Evolutionary conservation across 2,113 vertebrate genomes (phyloP), one percentile per base, ranked within the genome.

Genomic region (Ornithorhynchus anatinus): DNA sequence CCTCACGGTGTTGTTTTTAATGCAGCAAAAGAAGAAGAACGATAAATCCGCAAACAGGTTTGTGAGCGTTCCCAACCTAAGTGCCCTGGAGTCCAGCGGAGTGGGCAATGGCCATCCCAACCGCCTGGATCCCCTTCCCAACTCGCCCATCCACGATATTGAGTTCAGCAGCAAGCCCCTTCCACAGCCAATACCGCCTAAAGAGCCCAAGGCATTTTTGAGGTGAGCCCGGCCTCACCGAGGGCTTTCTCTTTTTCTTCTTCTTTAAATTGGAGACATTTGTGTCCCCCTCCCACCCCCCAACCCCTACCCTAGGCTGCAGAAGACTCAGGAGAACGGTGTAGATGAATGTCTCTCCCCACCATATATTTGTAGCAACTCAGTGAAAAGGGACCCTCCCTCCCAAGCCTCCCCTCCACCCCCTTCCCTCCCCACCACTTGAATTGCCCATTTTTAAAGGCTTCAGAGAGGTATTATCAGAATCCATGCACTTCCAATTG

Each of bases 21-120:
- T 96, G 93, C 98, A 99, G 97, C 98, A 98, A 98, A 99, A 99
- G 96, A 96, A 96, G 97, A 99, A 99, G 96, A 98, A 95, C 52
- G 97, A 99, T 94, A 98, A 98, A 90, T 92, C 96, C 73, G 89
- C 96, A 92, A 94, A 95, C 96, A 94, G 97, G 93, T 97, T 99
- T 96, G 96, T 97, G 96, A 97, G 96, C 95, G 95, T 95, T 86
- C 91, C 97, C 91, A 98, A 96, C 95, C 92, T 98, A 91, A 97
- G 95, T 96, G 96, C 95, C 91, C 91, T 96, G 95, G 97, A 97
- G 91, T 95, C 95, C 81, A 81, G 91, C 76, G 92, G 91, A 87
- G 85, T 94, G 92, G 96, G 96, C 82, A 94, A 94, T 82, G 96
- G 96, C 91, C 93, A 94, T 85, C 92, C 96, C 73, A 93, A 88